Evolutionary conservation across 2,113 vertebrate species (phyloP).

Genomic region (Telmatochromis sp.): DNA sequence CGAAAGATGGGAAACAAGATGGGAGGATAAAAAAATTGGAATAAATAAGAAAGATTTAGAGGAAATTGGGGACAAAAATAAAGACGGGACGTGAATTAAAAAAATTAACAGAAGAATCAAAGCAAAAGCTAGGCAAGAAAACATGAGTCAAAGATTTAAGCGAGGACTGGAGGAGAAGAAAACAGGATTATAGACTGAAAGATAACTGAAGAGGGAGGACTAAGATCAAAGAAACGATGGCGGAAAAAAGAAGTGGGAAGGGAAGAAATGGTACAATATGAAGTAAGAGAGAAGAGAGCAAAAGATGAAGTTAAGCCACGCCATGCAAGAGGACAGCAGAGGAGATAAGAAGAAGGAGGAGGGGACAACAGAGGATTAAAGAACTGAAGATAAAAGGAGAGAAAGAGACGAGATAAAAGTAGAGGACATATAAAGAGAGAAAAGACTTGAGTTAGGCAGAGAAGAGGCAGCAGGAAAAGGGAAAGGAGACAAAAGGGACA

Average conservation of each 20-base stretch:
- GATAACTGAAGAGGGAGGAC: background rate
- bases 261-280: background rate
- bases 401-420: background rate
- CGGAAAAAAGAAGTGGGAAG: accelerated
- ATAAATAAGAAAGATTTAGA: background rate
- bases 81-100: accelerated
- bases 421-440: background rate
- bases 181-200: background rate
- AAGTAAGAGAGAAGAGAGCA: background rate
- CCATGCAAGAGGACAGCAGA: background rate
- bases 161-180: background rate
- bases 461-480: background rate
- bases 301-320: background rate
- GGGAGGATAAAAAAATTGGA: background rate
- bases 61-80: background rate
- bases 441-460: background rate
- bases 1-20: background rate
- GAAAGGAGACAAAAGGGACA: background rate
- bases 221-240: background rate
- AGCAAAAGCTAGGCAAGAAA: background rate
- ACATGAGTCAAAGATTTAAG: background rate
- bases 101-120: background rate
- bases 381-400: background rate
- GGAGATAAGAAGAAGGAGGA: background rate
- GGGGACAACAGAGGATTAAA: background rate